Conservation (phyloP, 2,888 invertebrate species). For the Lottia scabra region DNA sequence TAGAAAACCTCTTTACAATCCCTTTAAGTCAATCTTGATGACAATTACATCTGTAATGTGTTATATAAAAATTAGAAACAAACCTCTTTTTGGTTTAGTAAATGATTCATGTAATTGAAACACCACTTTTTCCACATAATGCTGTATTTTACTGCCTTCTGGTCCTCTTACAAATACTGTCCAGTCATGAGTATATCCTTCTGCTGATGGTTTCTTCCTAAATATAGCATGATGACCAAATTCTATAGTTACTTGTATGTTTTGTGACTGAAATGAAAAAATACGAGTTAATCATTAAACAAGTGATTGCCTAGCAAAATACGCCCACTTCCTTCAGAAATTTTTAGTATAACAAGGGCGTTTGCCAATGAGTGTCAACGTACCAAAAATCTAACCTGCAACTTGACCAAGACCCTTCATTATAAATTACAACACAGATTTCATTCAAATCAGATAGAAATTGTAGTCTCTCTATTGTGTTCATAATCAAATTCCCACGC, state of each 20-base stretch:
- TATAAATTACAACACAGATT: too few relatives aligned
- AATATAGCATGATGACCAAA: conserved; percentile 91
- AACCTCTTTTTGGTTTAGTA: conserved; percentile 90
- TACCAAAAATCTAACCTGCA: too few relatives aligned
- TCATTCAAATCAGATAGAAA: not conserved
- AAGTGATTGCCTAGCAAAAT: too few relatives aligned
- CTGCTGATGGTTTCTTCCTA: conserved; percentile 83
- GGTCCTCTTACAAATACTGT: conserved; percentile 91
- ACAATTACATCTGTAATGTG: too few relatives aligned
- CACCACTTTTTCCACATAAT: conserved; percentile 90
- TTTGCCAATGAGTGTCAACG: too few relatives aligned
- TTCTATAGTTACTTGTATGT: conserved; percentile 80
- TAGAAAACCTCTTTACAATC: too few relatives aligned
- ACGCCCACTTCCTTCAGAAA: too few relatives aligned
- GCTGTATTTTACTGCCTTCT: conserved; percentile 87
- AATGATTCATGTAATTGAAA: conserved; percentile 93
- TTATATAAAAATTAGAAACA: not conserved
- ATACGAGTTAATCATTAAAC: not conserved
- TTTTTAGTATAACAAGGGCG: too few relatives aligned
- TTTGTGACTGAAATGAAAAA: not conserved
- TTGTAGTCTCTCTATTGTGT: not conserved
- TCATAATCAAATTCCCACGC: too few relatives aligned
- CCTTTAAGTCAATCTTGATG: too few relatives aligned
- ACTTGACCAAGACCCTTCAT: too few relatives aligned
- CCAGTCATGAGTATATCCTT: conserved; percentile 98